phyloP scores from a whole-genome alignment of 2,888 invertebrate species.

The Tryphoninae sp. region DNA sequence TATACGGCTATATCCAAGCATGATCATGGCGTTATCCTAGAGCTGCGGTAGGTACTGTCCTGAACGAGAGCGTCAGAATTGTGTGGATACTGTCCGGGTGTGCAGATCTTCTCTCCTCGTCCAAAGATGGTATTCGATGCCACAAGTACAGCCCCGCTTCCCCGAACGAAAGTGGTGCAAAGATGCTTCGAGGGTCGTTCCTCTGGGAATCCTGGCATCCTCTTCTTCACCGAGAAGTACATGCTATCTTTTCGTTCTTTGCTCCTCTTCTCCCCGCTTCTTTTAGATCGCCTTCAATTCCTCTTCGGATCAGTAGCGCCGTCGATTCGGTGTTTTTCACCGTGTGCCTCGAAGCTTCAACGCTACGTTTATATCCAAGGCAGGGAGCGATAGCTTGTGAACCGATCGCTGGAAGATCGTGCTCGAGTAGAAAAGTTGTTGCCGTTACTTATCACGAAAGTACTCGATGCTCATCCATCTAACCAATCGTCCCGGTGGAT shows the following conservation, averaged over 20 bases:
- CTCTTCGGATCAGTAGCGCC: conserved; percentile 48
- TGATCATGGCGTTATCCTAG: conserved; percentile 56
- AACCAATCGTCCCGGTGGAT: conserved; percentile 46
- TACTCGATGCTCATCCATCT: conserved; percentile 58
- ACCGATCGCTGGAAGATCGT: conserved; percentile 59
- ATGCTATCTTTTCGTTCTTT: conserved; percentile 57
- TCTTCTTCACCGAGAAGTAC: conserved; percentile 58
- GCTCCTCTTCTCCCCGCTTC: conserved; percentile 14
- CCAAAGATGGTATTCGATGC: conserved; percentile 45
- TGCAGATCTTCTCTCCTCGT: conserved; percentile 21
- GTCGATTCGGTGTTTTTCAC: conserved; percentile 61
- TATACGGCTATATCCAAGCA: conserved; percentile 73
- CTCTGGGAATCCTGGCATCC: conserved; percentile 60
- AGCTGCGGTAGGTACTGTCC: conserved; percentile 43
- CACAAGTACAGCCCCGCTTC: conserved; percentile 38
- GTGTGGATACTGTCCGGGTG: conserved; percentile 24
- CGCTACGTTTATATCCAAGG: conserved; percentile 38
- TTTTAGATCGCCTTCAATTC: conserved; percentile 38
- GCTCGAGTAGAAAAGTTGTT: conserved; percentile 52
- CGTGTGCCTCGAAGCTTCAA: conserved; percentile 31
- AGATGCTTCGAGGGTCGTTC: conserved; percentile 64
- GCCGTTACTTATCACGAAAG: conserved; percentile 52
- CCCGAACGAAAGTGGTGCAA: conserved; percentile 62
- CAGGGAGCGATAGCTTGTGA: conserved; percentile 55
- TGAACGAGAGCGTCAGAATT: conserved; percentile 44